phyloP scores from a whole-genome alignment of 2,113 vertebrate genomes.

The Capreolus pygargus region DNA sequence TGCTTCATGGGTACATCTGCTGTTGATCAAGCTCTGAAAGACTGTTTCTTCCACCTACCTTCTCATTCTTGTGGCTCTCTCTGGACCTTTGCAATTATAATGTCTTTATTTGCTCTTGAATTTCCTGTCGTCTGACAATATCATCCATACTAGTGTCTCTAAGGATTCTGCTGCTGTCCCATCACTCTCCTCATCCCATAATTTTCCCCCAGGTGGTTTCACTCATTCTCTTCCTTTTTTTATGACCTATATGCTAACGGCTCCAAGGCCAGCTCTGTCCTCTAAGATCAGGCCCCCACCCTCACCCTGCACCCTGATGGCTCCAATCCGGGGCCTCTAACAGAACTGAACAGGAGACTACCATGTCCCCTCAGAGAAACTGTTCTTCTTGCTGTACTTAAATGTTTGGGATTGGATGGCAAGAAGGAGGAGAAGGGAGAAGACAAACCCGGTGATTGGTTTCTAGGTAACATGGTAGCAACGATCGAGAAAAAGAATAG shows the following conservation, averaged over 20 bases:
- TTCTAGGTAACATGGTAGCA: neutral
- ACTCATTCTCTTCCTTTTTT: no score
- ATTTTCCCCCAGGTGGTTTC: neutral
- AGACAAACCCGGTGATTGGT: neutral
- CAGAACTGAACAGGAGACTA: neutral
- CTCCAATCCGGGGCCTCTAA: neutral
- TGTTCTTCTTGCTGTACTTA: neutral
- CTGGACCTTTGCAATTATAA: neutral
- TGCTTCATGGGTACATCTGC: neutral
- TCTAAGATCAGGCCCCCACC: neutral
- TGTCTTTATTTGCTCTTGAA: neutral
- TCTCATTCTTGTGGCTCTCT: neutral
- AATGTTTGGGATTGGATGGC: neutral
- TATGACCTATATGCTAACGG: rapidly evolving
- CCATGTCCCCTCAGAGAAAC: neutral
- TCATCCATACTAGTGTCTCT: neutral
- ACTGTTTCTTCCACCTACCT: neutral
- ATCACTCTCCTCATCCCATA: neutral
- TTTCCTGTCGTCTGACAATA: neutral
- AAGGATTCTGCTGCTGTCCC: neutral
- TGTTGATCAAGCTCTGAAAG: neutral
- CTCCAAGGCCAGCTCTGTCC: no score
- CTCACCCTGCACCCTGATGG: rapidly evolving
- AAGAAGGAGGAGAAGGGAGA: neutral
- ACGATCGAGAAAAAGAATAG: neutral